A percentile compares a stretch with the other conserved stretches of the same genome.
Evolutionary conservation across 2,888 invertebrate genomes (phyloP).

Genomic region (Rhopalosiphum nymphaeae): DNA sequence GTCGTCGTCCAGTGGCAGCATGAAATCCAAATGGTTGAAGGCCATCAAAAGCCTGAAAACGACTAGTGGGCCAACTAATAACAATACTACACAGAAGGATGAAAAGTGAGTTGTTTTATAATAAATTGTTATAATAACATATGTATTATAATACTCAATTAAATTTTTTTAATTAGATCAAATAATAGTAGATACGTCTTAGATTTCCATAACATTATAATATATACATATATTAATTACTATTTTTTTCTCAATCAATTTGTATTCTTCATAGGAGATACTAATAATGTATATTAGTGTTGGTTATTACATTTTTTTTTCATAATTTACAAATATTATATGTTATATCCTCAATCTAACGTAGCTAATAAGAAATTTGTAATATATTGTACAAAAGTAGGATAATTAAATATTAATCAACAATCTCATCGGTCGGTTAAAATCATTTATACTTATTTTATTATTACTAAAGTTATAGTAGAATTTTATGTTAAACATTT

Average conservation of each 20-base stretch:
- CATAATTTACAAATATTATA: not conserved
- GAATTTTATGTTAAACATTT: constrained; percentile 12
- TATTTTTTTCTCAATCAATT: not conserved
- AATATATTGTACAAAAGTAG: constrained; percentile 4
- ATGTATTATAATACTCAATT: not conserved
- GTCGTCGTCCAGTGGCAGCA: constrained; percentile 86
- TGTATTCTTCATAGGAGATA: not conserved
- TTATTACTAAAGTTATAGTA: not conserved
- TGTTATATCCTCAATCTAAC: constrained; percentile 4
- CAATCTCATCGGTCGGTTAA: constrained; percentile 16
- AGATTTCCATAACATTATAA: not conserved
- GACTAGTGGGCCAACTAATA: constrained; percentile 74
- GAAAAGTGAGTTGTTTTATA: constrained; percentile 76
- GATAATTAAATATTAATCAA: not conserved
- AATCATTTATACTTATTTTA: not conserved
- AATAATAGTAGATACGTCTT: constrained; percentile 53
- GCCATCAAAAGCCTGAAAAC: constrained; percentile 95
- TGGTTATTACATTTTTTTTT: not conserved
- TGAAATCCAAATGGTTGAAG: constrained; percentile 98
- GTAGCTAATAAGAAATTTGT: constrained; percentile 9
- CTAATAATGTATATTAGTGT: constrained; percentile 15
- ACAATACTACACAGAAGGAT: constrained; percentile 72
- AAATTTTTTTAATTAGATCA: not conserved
- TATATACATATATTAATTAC: not conserved
- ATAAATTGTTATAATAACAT: not conserved